These are phyloP conservation scores for Nomada goodeniana DNA, from an alignment of 2,888 invertebrate species.

Conservation along the genomic window DNA sequence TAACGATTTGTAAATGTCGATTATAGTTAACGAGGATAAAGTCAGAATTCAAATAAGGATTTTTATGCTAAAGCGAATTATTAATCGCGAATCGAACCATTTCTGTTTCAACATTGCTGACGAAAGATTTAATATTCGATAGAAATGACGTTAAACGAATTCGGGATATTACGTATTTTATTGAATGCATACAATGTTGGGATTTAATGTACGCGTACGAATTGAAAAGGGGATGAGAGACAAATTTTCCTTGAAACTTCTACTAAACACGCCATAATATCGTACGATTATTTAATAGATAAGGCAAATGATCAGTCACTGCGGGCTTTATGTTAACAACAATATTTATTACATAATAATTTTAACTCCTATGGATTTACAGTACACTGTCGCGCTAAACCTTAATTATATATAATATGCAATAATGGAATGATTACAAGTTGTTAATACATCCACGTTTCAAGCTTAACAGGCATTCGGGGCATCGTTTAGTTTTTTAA, in stretches of 20 bases:
- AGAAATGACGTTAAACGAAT: too few relatives aligned
- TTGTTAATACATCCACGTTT: conserved; percentile 81
- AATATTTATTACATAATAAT: conserved; percentile 85
- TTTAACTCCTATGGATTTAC: conserved; percentile 84
- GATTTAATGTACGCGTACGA: too few relatives aligned
- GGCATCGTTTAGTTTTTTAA: conserved; percentile 58
- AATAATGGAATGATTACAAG: conserved; percentile 82
- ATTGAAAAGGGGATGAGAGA: too few relatives aligned
- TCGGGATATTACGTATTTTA: too few relatives aligned
- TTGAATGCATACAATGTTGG: too few relatives aligned
- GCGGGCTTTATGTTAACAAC: conserved; percentile 82
- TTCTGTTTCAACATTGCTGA: too few relatives aligned
- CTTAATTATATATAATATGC: conserved; percentile 79
- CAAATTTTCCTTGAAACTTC: too few relatives aligned
- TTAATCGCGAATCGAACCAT: too few relatives aligned
- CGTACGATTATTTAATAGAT: background rate
- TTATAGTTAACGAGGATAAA: background rate
- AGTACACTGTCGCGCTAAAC: conserved; percentile 83
- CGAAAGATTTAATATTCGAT: too few relatives aligned
- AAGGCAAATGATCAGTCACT: background rate
- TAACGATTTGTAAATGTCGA: too few relatives aligned
- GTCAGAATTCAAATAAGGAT: too few relatives aligned
- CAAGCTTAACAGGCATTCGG: conserved; percentile 74
- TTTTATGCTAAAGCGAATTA: too few relatives aligned
- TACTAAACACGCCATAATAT: background rate